Percentiles rank a stretch among this genome's conserved stretches.
Conservation (phyloP, 2,113 vertebrate species). For the Sebastes schlegelii region DNA sequence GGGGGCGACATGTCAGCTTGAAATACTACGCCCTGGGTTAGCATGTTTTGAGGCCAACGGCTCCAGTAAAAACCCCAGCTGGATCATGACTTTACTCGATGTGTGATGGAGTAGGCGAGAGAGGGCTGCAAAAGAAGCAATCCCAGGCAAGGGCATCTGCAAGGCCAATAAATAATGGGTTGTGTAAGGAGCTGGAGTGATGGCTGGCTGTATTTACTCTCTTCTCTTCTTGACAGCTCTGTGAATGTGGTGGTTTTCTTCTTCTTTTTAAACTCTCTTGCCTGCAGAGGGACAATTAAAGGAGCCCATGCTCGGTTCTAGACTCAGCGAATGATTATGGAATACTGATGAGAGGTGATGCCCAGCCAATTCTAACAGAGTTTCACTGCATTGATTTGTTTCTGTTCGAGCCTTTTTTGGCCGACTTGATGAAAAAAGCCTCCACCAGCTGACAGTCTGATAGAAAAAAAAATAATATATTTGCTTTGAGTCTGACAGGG, state of each 20-base stretch:
- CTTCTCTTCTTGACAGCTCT: constrained; percentile 57
- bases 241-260: constrained; percentile 54
- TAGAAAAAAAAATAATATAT: constrained; percentile 28
- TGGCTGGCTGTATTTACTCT: constrained; percentile 65
- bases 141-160: constrained; percentile 59
- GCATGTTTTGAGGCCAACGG: constrained; percentile 54
- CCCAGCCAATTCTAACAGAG: constrained; percentile 46
- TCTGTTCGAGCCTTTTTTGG: constrained; percentile 30
- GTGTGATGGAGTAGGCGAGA: constrained; percentile 38
- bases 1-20: constrained; percentile 55
- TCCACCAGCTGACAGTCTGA: constrained; percentile 41
- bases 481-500: constrained; percentile 29
- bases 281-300: constrained; percentile 77
- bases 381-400: constrained; percentile 63
- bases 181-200: constrained; percentile 51
- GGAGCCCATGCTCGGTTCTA: constrained; percentile 39
- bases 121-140: constrained; percentile 52
- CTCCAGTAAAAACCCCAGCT: constrained; percentile 49
- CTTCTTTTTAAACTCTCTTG: constrained; percentile 51
- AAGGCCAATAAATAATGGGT: constrained; percentile 65
- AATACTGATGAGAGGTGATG: constrained; percentile 76
- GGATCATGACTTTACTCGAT: constrained; percentile 55
- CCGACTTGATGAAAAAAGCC: constrained; percentile 30
- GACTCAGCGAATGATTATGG: constrained; percentile 54
- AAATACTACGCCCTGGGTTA: constrained; percentile 49